Evolutionary conservation across 2,888 invertebrate genomes (phyloP).

Genomic region (Bhutanitis thaidina): DNA sequence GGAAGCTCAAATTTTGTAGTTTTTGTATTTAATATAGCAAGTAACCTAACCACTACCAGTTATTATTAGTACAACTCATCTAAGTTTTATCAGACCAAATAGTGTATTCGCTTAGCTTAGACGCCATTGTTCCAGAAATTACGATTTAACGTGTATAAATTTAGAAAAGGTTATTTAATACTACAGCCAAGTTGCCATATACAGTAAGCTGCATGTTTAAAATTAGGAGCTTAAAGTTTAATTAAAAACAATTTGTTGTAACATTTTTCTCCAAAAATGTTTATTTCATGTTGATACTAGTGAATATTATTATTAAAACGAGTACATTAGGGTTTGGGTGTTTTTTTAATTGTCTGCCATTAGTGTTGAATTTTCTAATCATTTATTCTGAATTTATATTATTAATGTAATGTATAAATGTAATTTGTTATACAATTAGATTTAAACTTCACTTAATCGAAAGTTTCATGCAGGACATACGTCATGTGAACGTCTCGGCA

Average conservation of each 20-base stretch:
- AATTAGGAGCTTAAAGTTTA: slow-evolving; percentile 24
- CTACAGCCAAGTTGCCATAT: slow-evolving; percentile 49
- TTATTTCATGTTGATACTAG: slow-evolving; percentile 68
- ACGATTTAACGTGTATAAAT: too few species aligned
- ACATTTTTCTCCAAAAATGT: slow-evolving; percentile 25
- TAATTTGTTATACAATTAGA: neutral
- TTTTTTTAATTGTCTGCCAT: slow-evolving; percentile 21
- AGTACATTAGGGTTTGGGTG: slow-evolving; percentile 32
- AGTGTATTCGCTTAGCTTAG: slow-evolving; percentile 36
- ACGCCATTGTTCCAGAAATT: slow-evolving; percentile 24
- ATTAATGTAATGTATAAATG: too few species aligned
- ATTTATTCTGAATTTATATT: too few species aligned
- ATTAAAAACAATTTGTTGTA: slow-evolving; percentile 19
- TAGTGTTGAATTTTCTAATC: too few species aligned
- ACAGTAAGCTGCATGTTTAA: slow-evolving; percentile 34
- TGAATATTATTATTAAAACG: slow-evolving; percentile 45
- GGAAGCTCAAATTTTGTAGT: slow-evolving; percentile 64
- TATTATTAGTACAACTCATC: neutral
- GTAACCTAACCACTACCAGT: slow-evolving; percentile 21
- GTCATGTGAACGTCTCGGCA: neutral
- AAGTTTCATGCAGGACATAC: slow-evolving; percentile 35
- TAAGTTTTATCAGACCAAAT: slow-evolving; percentile 27
- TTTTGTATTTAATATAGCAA: slow-evolving; percentile 28
- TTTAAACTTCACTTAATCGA: slow-evolving; percentile 30
- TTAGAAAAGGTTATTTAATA: too few species aligned